These are phyloP conservation scores for Myopa tessellatipennis DNA, from an alignment of 2,888 invertebrate species.

Conservation along the genomic window DNA sequence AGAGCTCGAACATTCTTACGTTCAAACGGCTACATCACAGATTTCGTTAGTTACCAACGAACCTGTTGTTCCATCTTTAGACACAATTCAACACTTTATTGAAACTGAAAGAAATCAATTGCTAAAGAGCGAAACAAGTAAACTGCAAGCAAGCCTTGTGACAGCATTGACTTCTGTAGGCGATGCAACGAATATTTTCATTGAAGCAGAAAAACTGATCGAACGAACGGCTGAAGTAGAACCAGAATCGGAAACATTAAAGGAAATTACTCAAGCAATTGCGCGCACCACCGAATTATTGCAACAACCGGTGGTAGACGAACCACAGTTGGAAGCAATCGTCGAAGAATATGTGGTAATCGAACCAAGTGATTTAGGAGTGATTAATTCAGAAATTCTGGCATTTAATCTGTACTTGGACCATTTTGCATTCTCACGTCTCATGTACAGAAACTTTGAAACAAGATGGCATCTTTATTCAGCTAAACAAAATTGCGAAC, in stretches of 20 bases:
- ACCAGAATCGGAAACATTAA: slow-evolving; percentile 44
- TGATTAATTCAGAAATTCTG: slow-evolving; percentile 55
- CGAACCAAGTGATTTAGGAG: slow-evolving; percentile 53
- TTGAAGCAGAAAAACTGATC: slow-evolving; percentile 36
- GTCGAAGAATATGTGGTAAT: slow-evolving; percentile 58
- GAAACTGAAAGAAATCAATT: slow-evolving; percentile 21
- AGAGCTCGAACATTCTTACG: background rate
- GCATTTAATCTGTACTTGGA: slow-evolving; percentile 54
- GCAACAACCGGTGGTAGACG: slow-evolving; percentile 43
- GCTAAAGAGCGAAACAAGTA: slow-evolving; percentile 2
- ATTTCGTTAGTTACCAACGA: background rate
- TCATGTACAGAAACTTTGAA: slow-evolving; percentile 72
- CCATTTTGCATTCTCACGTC: slow-evolving; percentile 46
- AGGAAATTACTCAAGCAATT: slow-evolving; percentile 49
- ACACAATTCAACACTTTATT: slow-evolving; percentile 23
- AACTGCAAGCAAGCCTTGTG: background rate
- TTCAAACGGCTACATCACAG: background rate
- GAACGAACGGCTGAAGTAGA: slow-evolving; percentile 25
- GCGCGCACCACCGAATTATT: slow-evolving; percentile 47
- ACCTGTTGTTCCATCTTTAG: background rate
- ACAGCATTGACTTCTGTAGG: background rate
- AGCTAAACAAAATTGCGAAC: background rate
- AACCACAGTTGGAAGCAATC: slow-evolving; percentile 31
- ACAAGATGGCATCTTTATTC: slow-evolving; percentile 68
- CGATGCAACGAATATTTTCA: slow-evolving; percentile 20